Percentiles rank a stretch among this genome's conserved stretches.
phyloP scores from a whole-genome alignment of 2,888 invertebrate genomes.

The Leptopterna dolabrata region DNA sequence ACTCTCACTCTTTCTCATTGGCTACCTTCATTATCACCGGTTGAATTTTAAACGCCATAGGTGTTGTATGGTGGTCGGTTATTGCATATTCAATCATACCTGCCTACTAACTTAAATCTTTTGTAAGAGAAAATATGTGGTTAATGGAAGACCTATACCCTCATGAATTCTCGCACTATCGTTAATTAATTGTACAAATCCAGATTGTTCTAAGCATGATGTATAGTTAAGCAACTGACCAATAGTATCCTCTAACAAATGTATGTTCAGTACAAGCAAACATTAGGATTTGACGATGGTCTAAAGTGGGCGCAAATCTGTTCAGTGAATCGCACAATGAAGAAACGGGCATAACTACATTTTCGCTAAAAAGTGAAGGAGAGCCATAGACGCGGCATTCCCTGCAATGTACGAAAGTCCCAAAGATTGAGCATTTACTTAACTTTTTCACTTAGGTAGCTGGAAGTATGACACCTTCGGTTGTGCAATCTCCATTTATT shows the following conservation, averaged over 20 bases:
- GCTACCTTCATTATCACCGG: not conserved
- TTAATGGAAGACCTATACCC: not conserved
- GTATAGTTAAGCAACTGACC: not conserved
- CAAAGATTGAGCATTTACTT: too few species aligned
- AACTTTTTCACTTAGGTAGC: too few species aligned
- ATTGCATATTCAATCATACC: not conserved
- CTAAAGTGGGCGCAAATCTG: constrained; percentile 19
- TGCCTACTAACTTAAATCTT: not conserved
- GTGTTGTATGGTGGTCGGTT: not conserved
- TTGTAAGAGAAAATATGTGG: not conserved
- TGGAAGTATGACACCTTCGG: too few species aligned
- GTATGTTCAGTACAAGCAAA: not conserved
- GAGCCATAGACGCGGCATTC: too few species aligned
- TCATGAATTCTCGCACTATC: not conserved
- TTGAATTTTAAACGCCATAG: not conserved
- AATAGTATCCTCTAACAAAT: not conserved
- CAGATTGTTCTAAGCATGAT: not conserved
- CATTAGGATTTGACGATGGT: constrained; percentile 1
- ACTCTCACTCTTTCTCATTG: not conserved
- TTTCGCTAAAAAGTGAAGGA: too few species aligned
- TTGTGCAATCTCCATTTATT: too few species aligned
- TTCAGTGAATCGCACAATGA: not conserved
- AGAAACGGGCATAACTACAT: too few species aligned
- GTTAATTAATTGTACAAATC: not conserved
- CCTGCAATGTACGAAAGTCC: too few species aligned